Base-by-base conservation (phyloP, 2,113 vertebrate species). In the Neotoma lepida region DNA sequence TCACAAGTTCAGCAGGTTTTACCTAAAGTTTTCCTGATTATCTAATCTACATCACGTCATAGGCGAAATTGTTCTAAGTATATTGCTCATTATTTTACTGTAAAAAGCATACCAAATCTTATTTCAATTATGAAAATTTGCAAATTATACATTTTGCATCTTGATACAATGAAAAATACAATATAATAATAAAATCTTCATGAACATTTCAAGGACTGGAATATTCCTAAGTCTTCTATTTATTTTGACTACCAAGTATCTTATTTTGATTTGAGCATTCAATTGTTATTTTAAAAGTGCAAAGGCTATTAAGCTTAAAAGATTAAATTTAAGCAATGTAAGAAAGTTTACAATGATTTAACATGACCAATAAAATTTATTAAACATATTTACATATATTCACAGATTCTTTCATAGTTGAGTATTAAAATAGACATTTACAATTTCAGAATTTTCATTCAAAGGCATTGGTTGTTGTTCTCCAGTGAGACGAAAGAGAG, bases 361-460 rank as follows among this genome's bases (percentile, higher is more conserved):
- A 99, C 99, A 99, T 98, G 98, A 99, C 99, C 99, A 99, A 99
- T 99, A 99, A 99, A 99, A 99, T 99, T 99, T 99, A 99, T 99
- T 99, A 99, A 99, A 99, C 99, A 99, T 99, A 99, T 99, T 98
- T 99, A 99, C 99, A 99, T 98, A 98, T 99, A 99, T 99, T 98
- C 99, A 99, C 99, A 99, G 97, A 98, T 98, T 98, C 98, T 99
- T 99, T 99, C 98, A 99, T 99, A 99, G 98, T 98, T 99, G 99
- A 99, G 99, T 99, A 99, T 99, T 99, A 99, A 99, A 99, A 99
- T 99, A 99, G 99, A 99, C 99, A 99, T 99, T 98, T 99, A 99
- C 98, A 98, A 98, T 99, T 99, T 99, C 99, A 99, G 99, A 99
- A 99, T 99, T 99, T 99, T 99, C 97, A 99, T 99, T 99, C 99